These are phyloP conservation scores for Theristus sp. DNA, from an alignment of 2,888 invertebrate species.

Conservation along the genomic window DNA sequence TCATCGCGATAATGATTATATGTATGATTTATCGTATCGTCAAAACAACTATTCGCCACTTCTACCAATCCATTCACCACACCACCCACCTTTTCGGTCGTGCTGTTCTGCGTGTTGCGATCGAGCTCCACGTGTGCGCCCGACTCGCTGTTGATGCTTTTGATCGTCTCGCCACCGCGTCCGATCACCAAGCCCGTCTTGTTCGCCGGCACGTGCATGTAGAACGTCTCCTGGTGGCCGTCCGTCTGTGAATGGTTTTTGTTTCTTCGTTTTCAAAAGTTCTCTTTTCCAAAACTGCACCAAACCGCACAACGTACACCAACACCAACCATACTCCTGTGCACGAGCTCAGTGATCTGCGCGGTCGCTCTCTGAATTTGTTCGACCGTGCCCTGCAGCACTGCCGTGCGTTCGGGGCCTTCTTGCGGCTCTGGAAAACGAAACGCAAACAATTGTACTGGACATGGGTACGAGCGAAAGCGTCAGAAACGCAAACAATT, in stretches of 20 bases:
- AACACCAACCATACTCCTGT: conserved; percentile 9
- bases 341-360: conserved; percentile 22
- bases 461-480: not conserved
- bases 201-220: conserved; percentile 55
- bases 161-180: conserved; percentile 90
- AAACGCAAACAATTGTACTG: not conserved
- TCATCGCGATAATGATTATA: no score
- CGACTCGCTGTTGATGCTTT: conserved; percentile 67
- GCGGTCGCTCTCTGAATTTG: conserved; percentile 37
- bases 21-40: no score
- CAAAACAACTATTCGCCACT: no score
- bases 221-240: conserved; percentile 15
- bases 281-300: not conserved
- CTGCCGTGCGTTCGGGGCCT: conserved; percentile 55
- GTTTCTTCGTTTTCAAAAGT: not conserved
- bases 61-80: no score
- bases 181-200: conserved; percentile 94
- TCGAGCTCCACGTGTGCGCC: conserved; percentile 95
- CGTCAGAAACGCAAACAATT: not conserved
- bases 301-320: not conserved
- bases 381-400: conserved; percentile 58
- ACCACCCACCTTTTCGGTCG: conserved; percentile 67
- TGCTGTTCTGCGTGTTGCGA: conserved; percentile 56
- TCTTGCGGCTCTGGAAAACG: conserved; percentile 43
- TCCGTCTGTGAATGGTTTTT: not conserved